These are phyloP conservation scores for Chalcosyrphus nemorum DNA, from an alignment of 2,888 invertebrate genomes.

Conservation along the genomic window DNA sequence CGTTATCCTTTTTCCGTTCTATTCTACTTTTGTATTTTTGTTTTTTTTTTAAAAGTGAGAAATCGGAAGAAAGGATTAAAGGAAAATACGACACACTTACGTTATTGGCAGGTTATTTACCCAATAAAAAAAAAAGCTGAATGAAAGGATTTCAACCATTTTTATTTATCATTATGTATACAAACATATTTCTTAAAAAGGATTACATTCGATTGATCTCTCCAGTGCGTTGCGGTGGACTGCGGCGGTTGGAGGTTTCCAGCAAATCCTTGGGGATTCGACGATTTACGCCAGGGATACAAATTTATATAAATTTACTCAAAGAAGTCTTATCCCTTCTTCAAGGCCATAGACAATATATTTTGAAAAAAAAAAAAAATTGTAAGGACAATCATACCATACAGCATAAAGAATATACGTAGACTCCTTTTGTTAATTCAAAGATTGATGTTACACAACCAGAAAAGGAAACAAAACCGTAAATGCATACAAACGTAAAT, in stretches of 20 bases:
- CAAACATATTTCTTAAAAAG: conserved; percentile 3
- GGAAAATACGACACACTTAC: conserved; percentile 32
- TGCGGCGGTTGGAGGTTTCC: conserved; percentile 1
- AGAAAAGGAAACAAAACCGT: conserved; percentile 46
- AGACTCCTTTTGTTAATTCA: conserved; percentile 28
- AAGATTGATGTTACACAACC: conserved; percentile 52
- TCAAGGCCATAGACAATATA: conserved; percentile 7
- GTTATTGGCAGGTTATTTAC: neutral
- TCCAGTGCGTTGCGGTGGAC: neutral
- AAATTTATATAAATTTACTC: neutral
- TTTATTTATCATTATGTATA: conserved; percentile 2
- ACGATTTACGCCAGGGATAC: conserved; percentile 7
- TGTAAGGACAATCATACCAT: conserved; percentile 13
- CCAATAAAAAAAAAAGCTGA: neutral
- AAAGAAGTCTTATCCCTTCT: neutral
- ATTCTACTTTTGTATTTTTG: neutral
- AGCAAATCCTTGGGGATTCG: conserved; percentile 1
- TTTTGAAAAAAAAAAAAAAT: neutral
- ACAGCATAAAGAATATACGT: conserved; percentile 7
- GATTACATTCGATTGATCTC: conserved; percentile 52
- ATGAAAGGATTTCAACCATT: neutral
- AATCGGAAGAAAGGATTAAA: conserved; percentile 63
- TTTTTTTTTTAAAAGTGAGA: neutral
- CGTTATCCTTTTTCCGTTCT: conserved; percentile 30
- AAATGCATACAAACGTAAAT: conserved; percentile 53